A percentile compares a stretch with the other conserved stretches of the same genome.
Conservation (phyloP, 1,140 invertebrate species). For the Drosophila murphyi region DNA sequence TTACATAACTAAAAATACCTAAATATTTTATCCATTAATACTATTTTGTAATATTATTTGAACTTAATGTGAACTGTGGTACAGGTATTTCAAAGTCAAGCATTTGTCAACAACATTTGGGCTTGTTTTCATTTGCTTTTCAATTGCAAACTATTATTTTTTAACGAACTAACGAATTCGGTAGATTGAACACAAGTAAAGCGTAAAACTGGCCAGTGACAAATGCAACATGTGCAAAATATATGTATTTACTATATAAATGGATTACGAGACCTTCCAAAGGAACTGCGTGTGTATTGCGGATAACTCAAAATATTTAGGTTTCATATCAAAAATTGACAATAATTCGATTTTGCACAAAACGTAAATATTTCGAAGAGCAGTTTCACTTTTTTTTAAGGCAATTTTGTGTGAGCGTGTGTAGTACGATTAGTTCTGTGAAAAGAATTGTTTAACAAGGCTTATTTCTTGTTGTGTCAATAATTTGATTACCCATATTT, state of each 20-base stretch:
- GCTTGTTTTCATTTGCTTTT: constrained; percentile 40
- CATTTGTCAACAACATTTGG: background rate
- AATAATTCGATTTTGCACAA: constrained; percentile 52
- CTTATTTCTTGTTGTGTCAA: background rate
- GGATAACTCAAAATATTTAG: constrained; percentile 53
- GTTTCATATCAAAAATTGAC: constrained; percentile 44
- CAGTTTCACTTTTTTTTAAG: background rate
- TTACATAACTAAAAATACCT: too few relatives aligned
- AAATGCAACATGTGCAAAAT: constrained; percentile 35
- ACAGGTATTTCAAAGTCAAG: constrained; percentile 10
- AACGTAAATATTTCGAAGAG: constrained; percentile 1
- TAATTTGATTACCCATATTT: background rate
- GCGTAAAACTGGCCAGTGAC: constrained; percentile 30
- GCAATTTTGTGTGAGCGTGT: constrained; percentile 33
- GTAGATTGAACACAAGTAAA: constrained; percentile 77
- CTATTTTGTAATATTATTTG: too few relatives aligned
- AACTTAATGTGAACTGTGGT: background rate
- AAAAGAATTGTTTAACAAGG: background rate
- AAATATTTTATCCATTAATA: too few relatives aligned
- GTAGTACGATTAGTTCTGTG: constrained; percentile 29
- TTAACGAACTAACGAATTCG: constrained; percentile 75
- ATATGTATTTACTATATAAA: constrained; percentile 65
- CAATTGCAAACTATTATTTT: constrained; percentile 70
- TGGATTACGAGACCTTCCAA: constrained; percentile 51
- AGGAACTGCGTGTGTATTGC: constrained; percentile 8